These are phyloP conservation scores for Ptiloglossa arizonensis DNA, from an alignment of 1,140 invertebrate genomes.

Conservation along the genomic window DNA sequence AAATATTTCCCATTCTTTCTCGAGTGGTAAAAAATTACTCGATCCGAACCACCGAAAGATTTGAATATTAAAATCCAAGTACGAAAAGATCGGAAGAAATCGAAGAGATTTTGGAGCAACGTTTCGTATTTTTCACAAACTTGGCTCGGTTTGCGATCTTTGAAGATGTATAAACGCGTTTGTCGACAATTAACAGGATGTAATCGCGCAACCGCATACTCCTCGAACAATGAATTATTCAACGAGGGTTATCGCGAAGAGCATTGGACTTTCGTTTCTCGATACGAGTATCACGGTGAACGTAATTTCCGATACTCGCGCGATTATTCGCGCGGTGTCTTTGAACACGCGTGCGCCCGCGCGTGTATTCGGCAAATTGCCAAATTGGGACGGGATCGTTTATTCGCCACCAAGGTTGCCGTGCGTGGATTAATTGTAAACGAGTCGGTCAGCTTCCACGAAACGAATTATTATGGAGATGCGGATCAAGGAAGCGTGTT, in stretches of 20 bases:
- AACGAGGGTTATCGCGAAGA: too few relatives aligned
- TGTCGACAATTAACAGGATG: neutral
- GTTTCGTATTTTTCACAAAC: too few relatives aligned
- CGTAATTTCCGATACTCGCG: slow-evolving; percentile 26
- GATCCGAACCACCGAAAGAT: too few relatives aligned
- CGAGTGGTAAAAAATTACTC: too few relatives aligned
- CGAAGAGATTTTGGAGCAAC: too few relatives aligned
- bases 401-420: slow-evolving; percentile 32
- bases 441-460: slow-evolving; percentile 49
- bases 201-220: neutral
- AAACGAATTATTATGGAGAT: slow-evolving; percentile 64
- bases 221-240: too few relatives aligned
- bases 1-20: too few relatives aligned
- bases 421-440: slow-evolving; percentile 46
- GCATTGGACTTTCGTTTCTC: neutral
- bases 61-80: too few relatives aligned
- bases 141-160: too few relatives aligned
- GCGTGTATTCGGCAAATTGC: slow-evolving; percentile 42
- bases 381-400: slow-evolving; percentile 57
- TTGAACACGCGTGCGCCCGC: slow-evolving; percentile 16
- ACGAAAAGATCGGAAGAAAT: too few relatives aligned
- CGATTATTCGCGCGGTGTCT: slow-evolving; percentile 41
- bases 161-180: too few relatives aligned
- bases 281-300: neutral
- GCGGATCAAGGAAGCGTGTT: neutral